Evolutionary conservation across 2,113 vertebrate species (phyloP).

Genomic region (Percina caprodes): DNA sequence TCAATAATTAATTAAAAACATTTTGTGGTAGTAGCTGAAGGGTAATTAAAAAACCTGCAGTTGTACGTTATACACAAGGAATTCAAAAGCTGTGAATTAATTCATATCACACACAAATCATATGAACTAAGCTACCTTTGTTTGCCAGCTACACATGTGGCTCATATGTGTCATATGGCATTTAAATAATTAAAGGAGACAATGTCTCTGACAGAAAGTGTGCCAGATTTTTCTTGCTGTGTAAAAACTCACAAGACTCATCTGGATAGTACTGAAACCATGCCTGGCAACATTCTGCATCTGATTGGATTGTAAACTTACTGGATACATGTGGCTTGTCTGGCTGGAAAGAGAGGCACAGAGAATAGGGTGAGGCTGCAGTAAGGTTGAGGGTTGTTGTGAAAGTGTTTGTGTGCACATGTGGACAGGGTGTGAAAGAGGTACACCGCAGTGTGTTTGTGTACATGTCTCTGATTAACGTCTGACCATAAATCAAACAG

Average conservation of each 20-base stretch:
- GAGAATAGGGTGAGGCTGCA: background rate
- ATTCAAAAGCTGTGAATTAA: background rate
- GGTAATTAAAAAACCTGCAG: background rate
- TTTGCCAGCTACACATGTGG: background rate
- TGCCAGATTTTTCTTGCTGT: constrained; percentile 4
- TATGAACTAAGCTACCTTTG: background rate
- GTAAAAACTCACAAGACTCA: background rate
- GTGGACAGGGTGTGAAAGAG: constrained; percentile 15
- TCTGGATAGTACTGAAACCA: background rate
- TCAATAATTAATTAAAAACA: background rate
- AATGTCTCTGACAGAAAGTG: background rate
- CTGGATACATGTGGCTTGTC: background rate
- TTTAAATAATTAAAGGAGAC: background rate
- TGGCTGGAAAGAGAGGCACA: background rate
- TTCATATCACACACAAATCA: background rate
- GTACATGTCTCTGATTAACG: constrained; percentile 71
- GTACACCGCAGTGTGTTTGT: constrained; percentile 46
- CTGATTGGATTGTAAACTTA: background rate
- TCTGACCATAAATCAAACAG: constrained; percentile 78
- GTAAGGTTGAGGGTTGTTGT: constrained; percentile 13
- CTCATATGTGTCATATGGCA: background rate
- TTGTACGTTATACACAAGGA: background rate
- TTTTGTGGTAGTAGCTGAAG: background rate
- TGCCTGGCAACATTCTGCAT: background rate
- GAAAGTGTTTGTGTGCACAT: constrained; percentile 36